These are phyloP conservation scores for Smutsia gigantea DNA, from an alignment of 2,797 vertebrate genomes.

Conservation along the genomic window DNA sequence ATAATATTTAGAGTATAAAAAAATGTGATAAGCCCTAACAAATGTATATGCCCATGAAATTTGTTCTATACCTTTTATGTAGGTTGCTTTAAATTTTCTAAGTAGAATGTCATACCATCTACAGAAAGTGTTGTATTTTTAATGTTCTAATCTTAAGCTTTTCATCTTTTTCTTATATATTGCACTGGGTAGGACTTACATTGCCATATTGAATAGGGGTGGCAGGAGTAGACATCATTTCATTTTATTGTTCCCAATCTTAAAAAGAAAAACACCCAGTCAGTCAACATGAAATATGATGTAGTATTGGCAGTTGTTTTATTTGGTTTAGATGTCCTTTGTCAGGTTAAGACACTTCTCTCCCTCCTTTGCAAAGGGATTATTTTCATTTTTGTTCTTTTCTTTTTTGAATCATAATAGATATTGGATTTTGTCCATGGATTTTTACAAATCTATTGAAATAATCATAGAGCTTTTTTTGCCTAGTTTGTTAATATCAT, in stretches of 20 bases:
- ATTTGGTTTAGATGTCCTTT: not conserved
- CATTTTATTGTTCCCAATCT: not conserved
- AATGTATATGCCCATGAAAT: not conserved
- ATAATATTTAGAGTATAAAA: constrained; percentile 15
- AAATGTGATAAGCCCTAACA: not conserved
- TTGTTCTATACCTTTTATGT: not conserved
- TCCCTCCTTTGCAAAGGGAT: not conserved
- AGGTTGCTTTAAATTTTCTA: not conserved
- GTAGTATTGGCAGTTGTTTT: not conserved
- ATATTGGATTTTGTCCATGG: not conserved
- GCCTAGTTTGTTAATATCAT: not conserved
- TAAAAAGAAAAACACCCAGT: not conserved
- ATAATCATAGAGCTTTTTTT: not conserved
- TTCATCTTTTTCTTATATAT: not conserved
- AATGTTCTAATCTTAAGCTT: not conserved
- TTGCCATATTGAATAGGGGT: not conserved
- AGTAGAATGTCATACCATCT: not conserved
- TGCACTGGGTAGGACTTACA: not conserved
- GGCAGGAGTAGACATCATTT: not conserved
- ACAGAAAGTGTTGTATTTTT: not conserved
- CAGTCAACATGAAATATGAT: not conserved
- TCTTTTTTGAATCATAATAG: not conserved
- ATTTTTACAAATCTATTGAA: not conserved
- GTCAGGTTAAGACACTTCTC: not conserved
- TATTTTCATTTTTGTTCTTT: not conserved